Percentiles rank a stretch among this genome's conserved stretches.
Evolutionary conservation across 2,113 vertebrate genomes (phyloP).

Genomic region (Oenanthe melanoleuca): DNA sequence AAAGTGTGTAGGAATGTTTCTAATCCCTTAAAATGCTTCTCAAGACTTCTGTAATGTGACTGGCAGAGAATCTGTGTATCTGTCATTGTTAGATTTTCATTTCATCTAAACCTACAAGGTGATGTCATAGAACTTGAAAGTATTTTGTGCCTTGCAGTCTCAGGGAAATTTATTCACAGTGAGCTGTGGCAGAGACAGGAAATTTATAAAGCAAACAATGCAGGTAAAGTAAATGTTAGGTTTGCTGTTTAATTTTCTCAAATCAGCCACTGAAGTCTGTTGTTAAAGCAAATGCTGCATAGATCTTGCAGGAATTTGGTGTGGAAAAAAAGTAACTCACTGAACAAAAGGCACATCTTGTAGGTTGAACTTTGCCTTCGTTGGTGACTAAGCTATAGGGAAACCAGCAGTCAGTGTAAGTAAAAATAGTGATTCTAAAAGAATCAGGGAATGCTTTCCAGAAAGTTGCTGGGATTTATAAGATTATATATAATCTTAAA

Average conservation of each 20-base stretch:
- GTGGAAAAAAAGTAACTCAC: neutral
- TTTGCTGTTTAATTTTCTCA: neutral
- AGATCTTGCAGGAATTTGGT: neutral
- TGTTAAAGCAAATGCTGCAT: neutral
- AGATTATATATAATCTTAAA: neutral
- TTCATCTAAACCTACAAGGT: neutral
- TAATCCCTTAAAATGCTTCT: neutral
- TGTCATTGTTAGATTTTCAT: neutral
- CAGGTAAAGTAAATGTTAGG: conserved; percentile 6
- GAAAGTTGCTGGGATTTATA: neutral
- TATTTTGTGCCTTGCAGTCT: neutral
- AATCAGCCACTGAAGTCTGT: neutral
- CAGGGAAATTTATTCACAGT: neutral
- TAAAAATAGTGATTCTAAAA: neutral
- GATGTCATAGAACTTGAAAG: neutral
- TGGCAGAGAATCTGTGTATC: neutral
- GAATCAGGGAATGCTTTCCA: neutral
- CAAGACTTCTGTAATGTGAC: neutral
- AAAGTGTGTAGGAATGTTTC: neutral
- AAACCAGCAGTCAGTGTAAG: neutral
- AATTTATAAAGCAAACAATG: conserved; percentile 11
- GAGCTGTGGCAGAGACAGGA: neutral
- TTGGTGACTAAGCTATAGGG: neutral
- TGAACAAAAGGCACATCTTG: neutral
- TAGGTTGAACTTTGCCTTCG: neutral